Evolutionary conservation across 2,113 vertebrate species (phyloP), one percentile per base, ranked within the genome.

Genomic region (Myotis lucifugus): DNA sequence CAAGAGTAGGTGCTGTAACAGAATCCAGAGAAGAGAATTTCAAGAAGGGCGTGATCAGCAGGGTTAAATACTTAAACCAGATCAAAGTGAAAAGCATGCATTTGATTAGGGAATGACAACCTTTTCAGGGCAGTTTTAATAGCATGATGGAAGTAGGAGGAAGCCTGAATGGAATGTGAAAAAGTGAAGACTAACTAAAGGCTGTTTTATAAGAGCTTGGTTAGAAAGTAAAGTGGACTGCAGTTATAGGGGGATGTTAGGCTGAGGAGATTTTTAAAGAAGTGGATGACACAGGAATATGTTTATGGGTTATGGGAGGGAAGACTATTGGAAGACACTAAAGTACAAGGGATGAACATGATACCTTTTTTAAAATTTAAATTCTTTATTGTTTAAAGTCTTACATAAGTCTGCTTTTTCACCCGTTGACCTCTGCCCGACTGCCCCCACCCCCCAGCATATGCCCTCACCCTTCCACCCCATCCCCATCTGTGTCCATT

Each of bases 141-240:
- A 21, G 72, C 6, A 66, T n/a, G 19, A 48, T 27, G 3, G 37
- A 81, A 79, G 70, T 69, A 25, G 12, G 32, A 90, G 52, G 59
- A 93, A 85, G 77, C 42, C 77, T 54, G 52, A 48, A 37, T 23
- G 50, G 40, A 88, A 97, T 42, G 85, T 92, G 64, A 84, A 95
- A 82, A 87, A 48, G 61, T 64, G 34, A 82, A 81, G 69, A 74
- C 18, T 3, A 74, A 82, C 76, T 48, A 52, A 17, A 42, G 37
- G 29, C 12, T 42, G 15, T 48, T 86, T 29, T 15, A 50, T 37
- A 82, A 66, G 9, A 95, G 23, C 18, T 70, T 69, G 46, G 61
- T 1, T 61, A 69, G 88, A 82, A 92, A 67, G 29, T 61, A 40
- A 46, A 83, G 15, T 72, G 9, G 29, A 50, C 21, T 81, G 11